Evolutionary conservation across 2,888 invertebrate genomes (phyloP).

Genomic region (Rotaria sp.): DNA sequence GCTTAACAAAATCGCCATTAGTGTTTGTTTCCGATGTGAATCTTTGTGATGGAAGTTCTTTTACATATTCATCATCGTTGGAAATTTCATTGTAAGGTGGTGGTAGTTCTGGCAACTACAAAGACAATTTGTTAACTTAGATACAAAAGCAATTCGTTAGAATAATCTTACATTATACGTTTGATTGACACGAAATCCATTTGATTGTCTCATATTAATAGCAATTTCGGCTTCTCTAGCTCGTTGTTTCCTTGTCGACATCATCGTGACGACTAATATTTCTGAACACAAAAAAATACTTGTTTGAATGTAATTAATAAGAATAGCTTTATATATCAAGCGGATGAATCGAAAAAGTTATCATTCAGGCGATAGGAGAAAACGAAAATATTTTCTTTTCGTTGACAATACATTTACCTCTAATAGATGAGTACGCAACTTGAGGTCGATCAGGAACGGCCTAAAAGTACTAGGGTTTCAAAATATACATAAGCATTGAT

Average conservation of each 20-base stretch:
- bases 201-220: background rate
- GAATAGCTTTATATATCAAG: background rate
- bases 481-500: background rate
- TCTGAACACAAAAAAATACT: background rate
- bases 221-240: background rate
- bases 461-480: background rate
- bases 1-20: background rate
- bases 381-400: background rate
- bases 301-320: background rate
- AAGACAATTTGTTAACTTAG: no score
- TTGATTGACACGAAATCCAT: background rate
- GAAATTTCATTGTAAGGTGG: background rate
- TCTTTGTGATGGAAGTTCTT: background rate
- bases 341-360: background rate
- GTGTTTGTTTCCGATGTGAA: background rate
- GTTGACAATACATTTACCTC: background rate
- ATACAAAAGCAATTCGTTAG: background rate
- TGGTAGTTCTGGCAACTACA: background rate
- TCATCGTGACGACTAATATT: background rate
- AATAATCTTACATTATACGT: background rate
- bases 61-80: background rate
- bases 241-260: background rate
- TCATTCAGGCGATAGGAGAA: background rate
- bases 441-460: background rate
- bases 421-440: background rate